A percentile compares a stretch with the other conserved stretches of the same genome.
These are phyloP conservation scores for Hemicentrotus pulcherrimus DNA, from an alignment of 35 echinoderm and acorn worm genomes.

Conservation along the genomic window DNA sequence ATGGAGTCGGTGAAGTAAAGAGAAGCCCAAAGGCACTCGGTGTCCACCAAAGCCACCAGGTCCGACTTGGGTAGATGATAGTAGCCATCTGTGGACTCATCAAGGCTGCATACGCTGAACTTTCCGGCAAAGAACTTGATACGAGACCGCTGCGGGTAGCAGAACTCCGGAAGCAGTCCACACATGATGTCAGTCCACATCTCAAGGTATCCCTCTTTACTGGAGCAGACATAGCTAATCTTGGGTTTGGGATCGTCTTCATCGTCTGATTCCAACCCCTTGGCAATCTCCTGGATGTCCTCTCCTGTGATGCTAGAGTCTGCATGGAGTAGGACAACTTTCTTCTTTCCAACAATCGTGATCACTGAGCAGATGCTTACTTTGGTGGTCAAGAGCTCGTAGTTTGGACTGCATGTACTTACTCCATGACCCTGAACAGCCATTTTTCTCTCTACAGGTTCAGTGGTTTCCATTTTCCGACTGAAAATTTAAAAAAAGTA, in stretches of 20 bases:
- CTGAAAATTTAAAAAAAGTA: slow-evolving; percentile 10
- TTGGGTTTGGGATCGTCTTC: background rate
- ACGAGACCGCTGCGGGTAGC: slow-evolving; percentile 29
- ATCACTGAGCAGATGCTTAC: slow-evolving; percentile 44
- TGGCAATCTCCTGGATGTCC: background rate
- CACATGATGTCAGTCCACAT: slow-evolving; percentile 18
- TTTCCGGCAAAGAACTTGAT: slow-evolving; percentile 38
- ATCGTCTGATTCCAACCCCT: background rate
- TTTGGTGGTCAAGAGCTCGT: slow-evolving; percentile 28
- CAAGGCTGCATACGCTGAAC: background rate
- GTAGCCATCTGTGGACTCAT: background rate
- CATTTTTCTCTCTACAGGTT: background rate
- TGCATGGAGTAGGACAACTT: slow-evolving; percentile 3
- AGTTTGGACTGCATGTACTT: background rate
- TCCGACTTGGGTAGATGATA: slow-evolving; percentile 26
- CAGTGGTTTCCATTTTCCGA: background rate
- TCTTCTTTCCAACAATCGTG: background rate
- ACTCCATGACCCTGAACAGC: slow-evolving; percentile 35
- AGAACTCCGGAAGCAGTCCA: slow-evolving; percentile 32
- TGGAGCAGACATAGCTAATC: slow-evolving; percentile 28
- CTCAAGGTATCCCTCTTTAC: background rate
- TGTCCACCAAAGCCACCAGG: slow-evolving; percentile 24
- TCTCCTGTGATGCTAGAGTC: slow-evolving; percentile 16
- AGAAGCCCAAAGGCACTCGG: slow-evolving; percentile 42
- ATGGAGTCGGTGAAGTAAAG: slow-evolving; percentile 24